Percentiles rank a stretch among this genome's conserved stretches.
phyloP scores from a whole-genome alignment of 2,797 vertebrate species.

The Protosalanx chinensis region DNA sequence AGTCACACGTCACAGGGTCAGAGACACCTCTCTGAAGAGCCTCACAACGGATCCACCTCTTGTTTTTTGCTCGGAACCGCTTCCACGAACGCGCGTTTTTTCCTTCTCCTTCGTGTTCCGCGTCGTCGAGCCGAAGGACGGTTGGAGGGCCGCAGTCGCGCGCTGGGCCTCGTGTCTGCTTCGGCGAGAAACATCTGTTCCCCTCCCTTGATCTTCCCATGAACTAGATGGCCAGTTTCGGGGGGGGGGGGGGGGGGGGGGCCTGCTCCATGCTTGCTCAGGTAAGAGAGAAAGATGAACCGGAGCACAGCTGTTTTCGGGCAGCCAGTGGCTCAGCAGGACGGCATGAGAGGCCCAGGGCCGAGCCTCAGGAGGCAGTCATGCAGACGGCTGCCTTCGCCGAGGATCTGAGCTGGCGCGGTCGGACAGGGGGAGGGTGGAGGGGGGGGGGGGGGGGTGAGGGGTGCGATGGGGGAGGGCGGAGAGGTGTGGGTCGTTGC shows the following conservation, averaged over 20 bases:
- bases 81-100: too few species aligned
- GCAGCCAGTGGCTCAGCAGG: conserved; percentile 22
- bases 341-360: conserved; percentile 25
- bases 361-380: conserved; percentile 10
- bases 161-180: conserved; percentile 21
- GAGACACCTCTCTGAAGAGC: too few species aligned
- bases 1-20: too few species aligned
- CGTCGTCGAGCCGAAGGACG: too few species aligned
- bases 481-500: background rate
- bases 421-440: conserved; percentile 4
- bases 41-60: too few species aligned
- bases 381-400: conserved; percentile 16
- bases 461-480: background rate
- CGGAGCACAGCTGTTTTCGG: conserved; percentile 48
- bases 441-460: background rate
- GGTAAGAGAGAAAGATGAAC: conserved; percentile 21
- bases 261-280: conserved; percentile 24
- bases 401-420: conserved; percentile 13
- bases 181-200: conserved; percentile 29
- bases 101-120: too few species aligned
- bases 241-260: conserved; percentile 11
- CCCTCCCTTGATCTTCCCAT: conserved; percentile 18
- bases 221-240: conserved; percentile 4
- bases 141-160: conserved; percentile 6
- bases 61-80: too few species aligned